Conservation (phyloP, 2,797 vertebrate genomes). For the Paedocypris micromegethes region DNA sequence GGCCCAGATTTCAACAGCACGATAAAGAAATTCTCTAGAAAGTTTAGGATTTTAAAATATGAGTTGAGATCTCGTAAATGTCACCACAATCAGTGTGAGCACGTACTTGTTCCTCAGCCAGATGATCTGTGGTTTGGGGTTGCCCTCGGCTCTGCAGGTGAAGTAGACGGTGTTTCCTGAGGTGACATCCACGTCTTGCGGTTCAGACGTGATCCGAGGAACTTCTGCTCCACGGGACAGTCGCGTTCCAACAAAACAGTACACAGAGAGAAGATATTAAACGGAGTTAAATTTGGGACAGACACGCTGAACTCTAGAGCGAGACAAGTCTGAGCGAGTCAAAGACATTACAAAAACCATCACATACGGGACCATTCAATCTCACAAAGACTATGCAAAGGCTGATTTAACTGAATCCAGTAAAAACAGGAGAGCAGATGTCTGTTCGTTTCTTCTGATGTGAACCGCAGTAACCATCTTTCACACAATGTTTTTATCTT, state of each 20-base stretch:
- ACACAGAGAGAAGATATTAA: neutral
- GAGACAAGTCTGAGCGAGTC: too few relatives aligned
- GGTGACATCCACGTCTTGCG: conserved; percentile 94
- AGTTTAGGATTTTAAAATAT: neutral
- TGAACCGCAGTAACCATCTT: too few relatives aligned
- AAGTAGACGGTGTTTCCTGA: conserved; percentile 98
- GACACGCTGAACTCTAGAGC: too few relatives aligned
- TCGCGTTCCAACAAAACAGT: neutral
- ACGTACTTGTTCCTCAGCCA: conserved; percentile 98
- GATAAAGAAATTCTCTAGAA: too few relatives aligned
- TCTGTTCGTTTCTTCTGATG: too few relatives aligned
- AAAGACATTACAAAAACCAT: too few relatives aligned
- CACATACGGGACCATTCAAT: too few relatives aligned
- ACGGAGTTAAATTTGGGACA: neutral
- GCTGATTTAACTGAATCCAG: too few relatives aligned
- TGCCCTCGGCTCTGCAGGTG: conserved; percentile 95
- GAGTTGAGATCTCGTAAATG: neutral
- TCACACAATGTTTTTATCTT: too few relatives aligned
- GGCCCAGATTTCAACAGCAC: too few relatives aligned
- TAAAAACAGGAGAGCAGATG: too few relatives aligned
- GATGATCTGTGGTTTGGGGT: conserved; percentile 99
- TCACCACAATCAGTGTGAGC: neutral
- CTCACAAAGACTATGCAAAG: too few relatives aligned
- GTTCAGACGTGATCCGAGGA: conserved; percentile 95
- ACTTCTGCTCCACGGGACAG: conserved; percentile 71